Conservation (phyloP, 1,140 invertebrate species). For the Danaus plexippus region DNA sequence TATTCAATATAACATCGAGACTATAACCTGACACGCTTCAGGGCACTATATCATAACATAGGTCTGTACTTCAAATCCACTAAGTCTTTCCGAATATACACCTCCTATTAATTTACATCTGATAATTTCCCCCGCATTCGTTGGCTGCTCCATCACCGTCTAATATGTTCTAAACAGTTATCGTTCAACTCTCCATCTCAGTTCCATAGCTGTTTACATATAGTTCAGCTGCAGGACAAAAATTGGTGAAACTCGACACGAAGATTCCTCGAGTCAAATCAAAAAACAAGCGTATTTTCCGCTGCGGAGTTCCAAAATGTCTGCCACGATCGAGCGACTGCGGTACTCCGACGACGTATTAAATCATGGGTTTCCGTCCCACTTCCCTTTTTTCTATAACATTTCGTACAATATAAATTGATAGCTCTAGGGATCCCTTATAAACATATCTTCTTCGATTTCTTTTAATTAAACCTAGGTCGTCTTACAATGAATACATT, state of each 20-base stretch:
- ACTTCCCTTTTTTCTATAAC: constrained; percentile 65
- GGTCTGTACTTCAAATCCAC: constrained; percentile 5
- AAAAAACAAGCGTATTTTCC: constrained; percentile 19
- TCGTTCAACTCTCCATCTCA: constrained; percentile 8
- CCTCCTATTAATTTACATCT: not conserved
- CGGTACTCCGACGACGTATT: constrained; percentile 56
- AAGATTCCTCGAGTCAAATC: constrained; percentile 13
- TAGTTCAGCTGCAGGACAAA: constrained; percentile 4
- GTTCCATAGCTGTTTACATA: constrained; percentile 8
- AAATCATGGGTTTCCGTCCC: constrained; percentile 67
- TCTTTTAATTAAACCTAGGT: constrained; percentile 25
- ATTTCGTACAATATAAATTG: constrained; percentile 66
- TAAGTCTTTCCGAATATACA: not conserved
- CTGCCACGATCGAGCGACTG: constrained; percentile 39
- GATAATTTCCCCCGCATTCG: constrained; percentile 3
- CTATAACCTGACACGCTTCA: too few species aligned
- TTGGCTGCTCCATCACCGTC: constrained; percentile 2
- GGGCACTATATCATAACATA: constrained; percentile 1
- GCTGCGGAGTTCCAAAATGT: constrained; percentile 32
- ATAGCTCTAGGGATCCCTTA: constrained; percentile 29
- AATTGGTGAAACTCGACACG: constrained; percentile 6
- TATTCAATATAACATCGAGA: too few species aligned
- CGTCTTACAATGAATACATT: constrained; percentile 21
- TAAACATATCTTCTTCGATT: constrained; percentile 28
- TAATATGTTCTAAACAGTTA: constrained; percentile 5